Evolutionary conservation across 2,888 invertebrate species (phyloP).

Genomic region (Nemoura dubitans): DNA sequence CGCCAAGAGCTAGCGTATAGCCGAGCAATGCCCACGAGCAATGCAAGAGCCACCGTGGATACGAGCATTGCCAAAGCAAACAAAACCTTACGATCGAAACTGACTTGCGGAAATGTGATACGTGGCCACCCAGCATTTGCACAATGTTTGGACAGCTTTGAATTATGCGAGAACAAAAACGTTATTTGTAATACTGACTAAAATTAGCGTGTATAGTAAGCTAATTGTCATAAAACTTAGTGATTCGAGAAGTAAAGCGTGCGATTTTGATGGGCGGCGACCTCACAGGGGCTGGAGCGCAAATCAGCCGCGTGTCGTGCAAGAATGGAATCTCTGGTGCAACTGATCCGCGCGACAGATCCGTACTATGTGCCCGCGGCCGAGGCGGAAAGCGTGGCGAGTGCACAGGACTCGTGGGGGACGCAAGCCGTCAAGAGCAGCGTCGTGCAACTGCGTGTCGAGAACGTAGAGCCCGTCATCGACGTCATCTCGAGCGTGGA

Average conservation of each 20-base stretch:
- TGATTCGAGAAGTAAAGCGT: constrained; percentile 20
- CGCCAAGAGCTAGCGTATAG: background rate
- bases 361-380: constrained; percentile 66
- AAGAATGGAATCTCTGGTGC: constrained; percentile 76
- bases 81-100: constrained; percentile 16
- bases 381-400: constrained; percentile 10
- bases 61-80: background rate
- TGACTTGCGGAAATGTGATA: constrained; percentile 50
- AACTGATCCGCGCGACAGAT: constrained; percentile 78
- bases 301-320: constrained; percentile 73
- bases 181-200: background rate
- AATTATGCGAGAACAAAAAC: background rate
- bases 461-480: constrained; percentile 20
- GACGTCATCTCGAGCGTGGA: constrained; percentile 16
- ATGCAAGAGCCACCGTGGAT: constrained; percentile 36
- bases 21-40: background rate
- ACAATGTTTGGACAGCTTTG: background rate
- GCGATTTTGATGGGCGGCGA: constrained; percentile 55
- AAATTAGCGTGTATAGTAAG: background rate
- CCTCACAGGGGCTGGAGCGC: constrained; percentile 73
- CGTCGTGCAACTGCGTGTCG: constrained; percentile 53
- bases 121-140: constrained; percentile 51
- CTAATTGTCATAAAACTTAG: background rate
- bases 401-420: constrained; percentile 26
- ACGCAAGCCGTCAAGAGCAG: constrained; percentile 15